Conservation (phyloP, 2,797 vertebrate genomes). For the Helarctos malayanus region DNA sequence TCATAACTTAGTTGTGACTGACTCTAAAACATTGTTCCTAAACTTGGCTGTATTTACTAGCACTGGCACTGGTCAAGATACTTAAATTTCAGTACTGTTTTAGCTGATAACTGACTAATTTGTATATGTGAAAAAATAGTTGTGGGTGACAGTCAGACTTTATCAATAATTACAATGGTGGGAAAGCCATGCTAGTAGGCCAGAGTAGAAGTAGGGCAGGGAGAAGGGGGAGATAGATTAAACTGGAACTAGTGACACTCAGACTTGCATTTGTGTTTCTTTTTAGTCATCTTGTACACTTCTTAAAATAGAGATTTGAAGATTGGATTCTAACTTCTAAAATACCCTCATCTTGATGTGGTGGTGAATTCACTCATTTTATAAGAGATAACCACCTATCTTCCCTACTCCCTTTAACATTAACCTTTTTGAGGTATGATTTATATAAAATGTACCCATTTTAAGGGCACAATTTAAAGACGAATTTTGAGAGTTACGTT, state of each 20-base stretch:
- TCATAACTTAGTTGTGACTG: background rate
- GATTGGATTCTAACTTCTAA: conserved; percentile 20
- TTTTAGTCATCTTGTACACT: conserved; percentile 45
- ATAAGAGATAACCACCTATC: background rate
- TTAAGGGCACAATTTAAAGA: background rate
- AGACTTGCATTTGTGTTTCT: background rate
- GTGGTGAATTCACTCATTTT: conserved; percentile 47
- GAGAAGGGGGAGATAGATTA: background rate
- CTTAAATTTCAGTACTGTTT: background rate
- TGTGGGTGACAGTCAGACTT: conserved; percentile 2
- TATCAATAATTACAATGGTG: conserved; percentile 23
- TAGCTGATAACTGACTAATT: conserved; percentile 21
- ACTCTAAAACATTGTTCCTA: conserved; percentile 47
- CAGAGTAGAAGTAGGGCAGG: background rate
- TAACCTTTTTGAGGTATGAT: background rate
- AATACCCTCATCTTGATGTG: conserved; percentile 42
- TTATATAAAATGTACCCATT: background rate
- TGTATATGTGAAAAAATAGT: background rate
- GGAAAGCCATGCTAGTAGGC: background rate
- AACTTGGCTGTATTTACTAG: background rate
- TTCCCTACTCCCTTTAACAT: background rate
- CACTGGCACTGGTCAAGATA: background rate
- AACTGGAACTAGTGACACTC: background rate
- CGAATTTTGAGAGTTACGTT: conserved; percentile 40
- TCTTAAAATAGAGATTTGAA: conserved; percentile 61